Conservation (phyloP, 2,797 vertebrate genomes). For the Erethizon dorsatum region DNA sequence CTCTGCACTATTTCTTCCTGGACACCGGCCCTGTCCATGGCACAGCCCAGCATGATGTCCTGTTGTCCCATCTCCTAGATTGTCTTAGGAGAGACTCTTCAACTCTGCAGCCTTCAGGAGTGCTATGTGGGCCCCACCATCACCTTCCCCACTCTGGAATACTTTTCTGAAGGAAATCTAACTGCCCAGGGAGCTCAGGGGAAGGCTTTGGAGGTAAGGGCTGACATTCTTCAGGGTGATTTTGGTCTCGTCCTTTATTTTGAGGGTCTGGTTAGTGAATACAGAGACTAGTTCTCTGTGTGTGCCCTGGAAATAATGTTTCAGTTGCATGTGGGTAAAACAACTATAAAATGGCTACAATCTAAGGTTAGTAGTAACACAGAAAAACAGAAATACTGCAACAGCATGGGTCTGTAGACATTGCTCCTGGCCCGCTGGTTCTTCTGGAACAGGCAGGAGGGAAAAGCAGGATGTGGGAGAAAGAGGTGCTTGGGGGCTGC, state of each 20-base stretch:
- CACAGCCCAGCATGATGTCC: fast-evolving
- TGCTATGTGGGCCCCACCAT: not conserved
- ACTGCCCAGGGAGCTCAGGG: fast-evolving
- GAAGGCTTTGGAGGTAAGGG: fast-evolving
- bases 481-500: fast-evolving
- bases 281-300: not conserved
- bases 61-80: no score
- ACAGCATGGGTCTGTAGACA: not conserved
- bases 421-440: not conserved
- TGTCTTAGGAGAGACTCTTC: not conserved
- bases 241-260: not conserved
- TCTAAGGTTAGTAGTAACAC: not conserved
- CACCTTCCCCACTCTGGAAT: not conserved
- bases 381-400: fast-evolving
- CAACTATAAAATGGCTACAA: not conserved
- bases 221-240: not conserved
- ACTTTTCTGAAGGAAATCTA: not conserved
- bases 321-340: not conserved
- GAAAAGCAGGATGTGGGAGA: not conserved
- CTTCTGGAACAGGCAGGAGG: not conserved
- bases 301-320: not conserved
- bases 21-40: not conserved
- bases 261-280: not conserved
- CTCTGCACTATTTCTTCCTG: not conserved
- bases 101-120: fast-evolving